A percentile compares a stretch with the other conserved stretches of the same genome.
phyloP scores from a whole-genome alignment of 2,797 vertebrate species.

The Benthosema pterotum region DNA sequence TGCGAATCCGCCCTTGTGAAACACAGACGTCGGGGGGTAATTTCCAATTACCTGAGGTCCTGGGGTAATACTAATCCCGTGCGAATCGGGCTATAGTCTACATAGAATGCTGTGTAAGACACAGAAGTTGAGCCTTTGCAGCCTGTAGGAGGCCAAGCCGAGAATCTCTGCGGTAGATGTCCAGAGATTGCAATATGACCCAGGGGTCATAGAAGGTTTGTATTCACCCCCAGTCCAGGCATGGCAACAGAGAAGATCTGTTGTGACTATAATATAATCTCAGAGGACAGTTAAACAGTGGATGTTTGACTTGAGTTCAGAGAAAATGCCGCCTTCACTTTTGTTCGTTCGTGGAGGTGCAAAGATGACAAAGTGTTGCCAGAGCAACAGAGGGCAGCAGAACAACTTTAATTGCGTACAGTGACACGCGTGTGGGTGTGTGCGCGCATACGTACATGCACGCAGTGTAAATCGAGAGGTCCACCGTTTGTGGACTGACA shows the following conservation, averaged over 20 bases:
- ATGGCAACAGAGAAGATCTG: background rate
- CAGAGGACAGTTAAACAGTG: conserved; percentile 12
- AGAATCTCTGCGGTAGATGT: no score
- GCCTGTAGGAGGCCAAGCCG: no score
- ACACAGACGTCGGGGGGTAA: no score
- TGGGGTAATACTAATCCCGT: no score
- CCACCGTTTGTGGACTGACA: conserved; percentile 7
- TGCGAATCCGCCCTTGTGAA: no score
- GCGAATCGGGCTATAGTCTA: no score
- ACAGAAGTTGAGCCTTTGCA: no score
- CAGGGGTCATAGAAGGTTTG: no score
- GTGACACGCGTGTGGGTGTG: background rate
- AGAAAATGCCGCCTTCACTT: conserved; percentile 20
- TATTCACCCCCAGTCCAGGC: no score
- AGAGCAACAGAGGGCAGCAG: conserved; percentile 40
- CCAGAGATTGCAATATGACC: no score
- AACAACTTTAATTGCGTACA: conserved; percentile 30
- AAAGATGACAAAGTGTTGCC: conserved; percentile 37
- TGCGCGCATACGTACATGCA: background rate
- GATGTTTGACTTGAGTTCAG: conserved; percentile 11
- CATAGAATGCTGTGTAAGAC: no score
- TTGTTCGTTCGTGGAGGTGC: conserved; percentile 4
- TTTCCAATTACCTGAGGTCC: no score
- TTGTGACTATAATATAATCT: conserved; percentile 4
- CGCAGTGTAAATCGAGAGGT: background rate